Conservation (phyloP, 2,888 invertebrate genomes). For the Dynastes maya region DNA sequence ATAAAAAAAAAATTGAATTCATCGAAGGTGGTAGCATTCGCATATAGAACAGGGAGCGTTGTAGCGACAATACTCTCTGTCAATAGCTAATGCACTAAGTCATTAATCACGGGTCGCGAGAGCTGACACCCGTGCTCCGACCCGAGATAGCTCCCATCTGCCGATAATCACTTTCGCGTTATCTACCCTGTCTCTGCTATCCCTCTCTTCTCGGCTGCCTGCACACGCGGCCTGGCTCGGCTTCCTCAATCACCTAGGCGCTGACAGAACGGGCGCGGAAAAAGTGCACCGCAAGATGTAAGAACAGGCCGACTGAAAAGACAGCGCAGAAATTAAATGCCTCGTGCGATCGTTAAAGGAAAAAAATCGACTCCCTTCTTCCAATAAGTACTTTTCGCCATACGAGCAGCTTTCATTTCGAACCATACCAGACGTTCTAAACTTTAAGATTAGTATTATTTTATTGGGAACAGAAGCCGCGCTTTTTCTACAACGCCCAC, state of each 20-base stretch:
- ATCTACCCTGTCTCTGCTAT: conserved; percentile 60
- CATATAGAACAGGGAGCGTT: conserved; percentile 31
- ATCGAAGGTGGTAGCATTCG: conserved; percentile 45
- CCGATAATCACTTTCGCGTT: conserved; percentile 68
- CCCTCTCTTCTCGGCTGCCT: conserved; percentile 42
- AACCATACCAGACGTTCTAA: conserved; percentile 1
- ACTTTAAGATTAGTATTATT: conserved; percentile 15
- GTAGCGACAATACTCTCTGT: conserved; percentile 67
- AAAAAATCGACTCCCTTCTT: conserved; percentile 42
- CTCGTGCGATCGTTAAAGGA: conserved; percentile 43
- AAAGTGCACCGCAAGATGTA: conserved; percentile 61
- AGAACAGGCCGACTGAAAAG: conserved; percentile 52
- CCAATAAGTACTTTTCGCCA: conserved; percentile 15
- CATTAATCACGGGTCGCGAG: conserved; percentile 67
- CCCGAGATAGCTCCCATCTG: conserved; percentile 67
- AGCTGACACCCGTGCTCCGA: conserved; percentile 64
- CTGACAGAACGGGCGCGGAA: conserved; percentile 64
- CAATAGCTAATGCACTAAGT: conserved; percentile 68
- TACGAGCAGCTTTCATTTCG: conserved; percentile 5
- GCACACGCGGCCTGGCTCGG: conserved; percentile 34
- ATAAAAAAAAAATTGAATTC: neutral
- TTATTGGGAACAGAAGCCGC: conserved; percentile 14
- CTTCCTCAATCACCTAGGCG: conserved; percentile 61
- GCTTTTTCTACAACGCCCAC: neutral
- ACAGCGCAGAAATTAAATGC: conserved; percentile 51